Conservation (phyloP, 1,140 invertebrate species). For the Caerostris extrusa region DNA sequence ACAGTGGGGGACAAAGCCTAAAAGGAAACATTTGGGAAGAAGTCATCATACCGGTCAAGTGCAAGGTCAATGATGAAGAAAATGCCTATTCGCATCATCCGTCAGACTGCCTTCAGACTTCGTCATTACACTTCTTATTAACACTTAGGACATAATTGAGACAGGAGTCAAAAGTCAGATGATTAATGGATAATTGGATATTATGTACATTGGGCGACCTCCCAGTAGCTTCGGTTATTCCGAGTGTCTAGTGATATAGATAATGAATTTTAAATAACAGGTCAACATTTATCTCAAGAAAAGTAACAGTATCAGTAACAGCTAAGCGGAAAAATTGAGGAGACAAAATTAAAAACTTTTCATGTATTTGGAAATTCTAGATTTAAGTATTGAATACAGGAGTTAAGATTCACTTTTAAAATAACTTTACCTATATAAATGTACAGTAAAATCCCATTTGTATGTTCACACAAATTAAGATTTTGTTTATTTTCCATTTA, state of each 20-base stretch:
- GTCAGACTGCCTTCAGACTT: background rate
- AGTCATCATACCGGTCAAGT: conserved; percentile 72
- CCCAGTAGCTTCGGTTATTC: background rate
- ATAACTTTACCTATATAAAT: too few relatives aligned
- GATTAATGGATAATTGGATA: conserved; percentile 33
- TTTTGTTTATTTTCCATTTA: too few relatives aligned
- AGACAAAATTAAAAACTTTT: too few relatives aligned
- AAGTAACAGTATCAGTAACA: too few relatives aligned
- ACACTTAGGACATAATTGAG: conserved; percentile 24
- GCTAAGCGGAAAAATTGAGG: too few relatives aligned
- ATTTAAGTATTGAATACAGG: too few relatives aligned
- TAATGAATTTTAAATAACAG: background rate
- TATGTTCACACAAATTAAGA: too few relatives aligned
- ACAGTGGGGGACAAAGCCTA: conserved; percentile 67
- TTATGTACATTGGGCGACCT: background rate
- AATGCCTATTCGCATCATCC: conserved; percentile 7
- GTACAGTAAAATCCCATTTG: too few relatives aligned
- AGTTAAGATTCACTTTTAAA: too few relatives aligned
- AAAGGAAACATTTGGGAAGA: conserved; percentile 69
- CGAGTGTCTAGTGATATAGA: background rate
- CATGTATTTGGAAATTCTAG: too few relatives aligned
- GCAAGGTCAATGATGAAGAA: conserved; percentile 61
- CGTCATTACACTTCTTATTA: conserved; percentile 48
- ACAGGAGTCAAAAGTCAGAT: conserved; percentile 19
- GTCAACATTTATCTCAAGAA: background rate